Percentiles rank a stretch among this genome's conserved stretches.
These are phyloP conservation scores for Drosophila cracens DNA, from an alignment of 2,888 invertebrate genomes.

Conservation along the genomic window DNA sequence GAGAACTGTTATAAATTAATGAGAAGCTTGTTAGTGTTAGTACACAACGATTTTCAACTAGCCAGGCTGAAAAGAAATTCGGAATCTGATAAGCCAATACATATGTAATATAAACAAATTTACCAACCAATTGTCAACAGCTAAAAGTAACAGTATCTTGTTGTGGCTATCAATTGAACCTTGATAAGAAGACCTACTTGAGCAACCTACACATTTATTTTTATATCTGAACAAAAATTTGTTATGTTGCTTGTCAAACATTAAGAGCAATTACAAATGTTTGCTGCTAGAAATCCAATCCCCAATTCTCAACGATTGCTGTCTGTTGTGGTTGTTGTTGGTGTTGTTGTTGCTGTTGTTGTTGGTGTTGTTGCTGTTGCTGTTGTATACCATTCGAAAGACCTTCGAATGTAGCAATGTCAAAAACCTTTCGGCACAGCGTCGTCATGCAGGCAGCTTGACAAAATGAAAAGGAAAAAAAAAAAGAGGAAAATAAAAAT, in stretches of 20 bases:
- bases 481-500: conserved; percentile 39
- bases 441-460: conserved; percentile 50
- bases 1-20: conserved; percentile 13
- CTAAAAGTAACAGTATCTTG: background rate
- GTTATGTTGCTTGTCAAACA: background rate
- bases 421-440: conserved; percentile 62
- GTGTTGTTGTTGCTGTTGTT: conserved; percentile 13
- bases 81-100: background rate
- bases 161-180: background rate
- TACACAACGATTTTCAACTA: background rate
- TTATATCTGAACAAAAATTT: background rate
- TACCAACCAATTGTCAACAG: background rate
- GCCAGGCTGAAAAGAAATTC: background rate
- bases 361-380: conserved; percentile 10
- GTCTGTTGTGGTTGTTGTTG: conserved; percentile 3
- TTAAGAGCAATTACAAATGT: background rate
- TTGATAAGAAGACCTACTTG: background rate
- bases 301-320: background rate
- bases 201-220: background rate
- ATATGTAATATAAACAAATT: background rate
- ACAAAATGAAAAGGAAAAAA: conserved; percentile 43
- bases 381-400: conserved; percentile 47
- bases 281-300: conserved; percentile 7
- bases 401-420: conserved; percentile 63
- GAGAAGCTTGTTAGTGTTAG: conserved; percentile 3